Evolutionary conservation across 2,113 vertebrate species (phyloP).

Genomic region (Oncorhynchus clarkii): DNA sequence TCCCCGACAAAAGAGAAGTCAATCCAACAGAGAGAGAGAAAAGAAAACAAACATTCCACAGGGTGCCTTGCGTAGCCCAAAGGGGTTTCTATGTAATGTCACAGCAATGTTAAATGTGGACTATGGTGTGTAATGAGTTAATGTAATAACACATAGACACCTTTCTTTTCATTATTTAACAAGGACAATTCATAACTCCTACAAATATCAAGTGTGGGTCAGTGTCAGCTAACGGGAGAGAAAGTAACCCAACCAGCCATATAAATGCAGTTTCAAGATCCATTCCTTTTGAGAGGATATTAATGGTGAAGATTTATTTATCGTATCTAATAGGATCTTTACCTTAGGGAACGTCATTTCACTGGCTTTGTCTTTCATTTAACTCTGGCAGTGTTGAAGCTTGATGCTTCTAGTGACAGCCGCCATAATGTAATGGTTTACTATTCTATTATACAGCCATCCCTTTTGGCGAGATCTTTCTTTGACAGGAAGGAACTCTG

Average conservation of each 20-base stretch:
- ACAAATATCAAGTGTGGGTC: conserved; percentile 22
- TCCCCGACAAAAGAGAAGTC: conserved; percentile 65
- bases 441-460: neutral
- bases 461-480: neutral
- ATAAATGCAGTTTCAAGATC: conserved; percentile 12
- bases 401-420: neutral
- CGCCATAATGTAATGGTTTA: conserved; percentile 6
- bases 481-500: neutral
- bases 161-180: conserved; percentile 37
- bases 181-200: conserved; percentile 8
- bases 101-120: conserved; percentile 55
- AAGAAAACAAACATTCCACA: conserved; percentile 64
- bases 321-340: neutral
- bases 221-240: conserved; percentile 10
- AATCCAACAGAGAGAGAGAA: conserved; percentile 44
- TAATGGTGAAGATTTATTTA: neutral
- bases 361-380: neutral
- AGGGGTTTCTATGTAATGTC: conserved; percentile 72
- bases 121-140: conserved; percentile 54
- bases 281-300: neutral
- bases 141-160: conserved; percentile 53
- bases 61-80: conserved; percentile 55
- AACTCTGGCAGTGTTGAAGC: neutral
- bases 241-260: neutral
- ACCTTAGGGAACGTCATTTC: neutral